Base-by-base conservation (phyloP, 92 coral and sea anemone genomes). In the Epizoanthus ramosus region DNA sequence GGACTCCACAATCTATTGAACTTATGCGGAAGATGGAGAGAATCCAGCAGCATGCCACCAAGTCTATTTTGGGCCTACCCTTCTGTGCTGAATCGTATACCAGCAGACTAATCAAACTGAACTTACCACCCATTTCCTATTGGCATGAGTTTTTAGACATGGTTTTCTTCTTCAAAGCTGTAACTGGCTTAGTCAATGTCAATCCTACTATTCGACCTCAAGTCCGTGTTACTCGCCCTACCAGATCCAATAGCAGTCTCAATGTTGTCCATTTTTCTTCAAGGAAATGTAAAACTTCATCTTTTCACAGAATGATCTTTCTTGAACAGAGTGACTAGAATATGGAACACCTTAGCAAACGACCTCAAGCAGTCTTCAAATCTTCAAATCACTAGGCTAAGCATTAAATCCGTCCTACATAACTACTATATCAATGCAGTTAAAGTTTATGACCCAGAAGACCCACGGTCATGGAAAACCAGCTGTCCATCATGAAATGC, bases 1-100 rank as follows among this genome's bases (percentile, higher is more conserved):
- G 83, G 87, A 82, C 59, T 10, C 87, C 84, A 22, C 83, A 87
- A 72, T 68, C 80, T 33, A 87, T 64, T 33, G 84, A 83, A 45
- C 63, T 86, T 37, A 71, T 80, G 45, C 54, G 65, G 37, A 71
- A 71, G 60, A 50, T 50, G 37, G 81, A 79, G 35, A 24, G 75
- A 74, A 80, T 71, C 19, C 85, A 71, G 64, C 84, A 57, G 47
- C 80, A 80, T 17, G 84, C 73, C 43, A 67, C 88, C 64, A 84
- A 71, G 59, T 83, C n/a, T 52, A 19, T 83, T 63, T 70, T 83
- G 41, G 64, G 64, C 65, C 50, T 73, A 63, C 73, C 87, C 67
- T 61, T 63, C 82, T 74, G 87, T 65, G 57, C 73, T 39, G 58
- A 84, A 73, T 73, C 81, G 64, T 81, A 68, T 58, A 25, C 70